Evolutionary conservation across 2,113 vertebrate genomes (phyloP).

Genomic region (Athene noctua): DNA sequence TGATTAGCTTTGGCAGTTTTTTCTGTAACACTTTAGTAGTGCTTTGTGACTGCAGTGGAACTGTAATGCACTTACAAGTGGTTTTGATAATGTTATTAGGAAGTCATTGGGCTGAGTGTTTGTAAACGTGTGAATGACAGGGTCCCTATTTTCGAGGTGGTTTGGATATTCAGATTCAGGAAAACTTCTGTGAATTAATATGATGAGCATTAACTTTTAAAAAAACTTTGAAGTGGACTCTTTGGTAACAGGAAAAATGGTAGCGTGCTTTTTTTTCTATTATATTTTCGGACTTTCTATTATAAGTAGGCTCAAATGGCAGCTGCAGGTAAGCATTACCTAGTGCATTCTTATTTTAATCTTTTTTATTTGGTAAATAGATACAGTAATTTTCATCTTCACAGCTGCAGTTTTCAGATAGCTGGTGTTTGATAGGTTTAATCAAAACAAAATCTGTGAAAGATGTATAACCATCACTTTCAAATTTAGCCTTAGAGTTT

Average conservation of each 20-base stretch:
- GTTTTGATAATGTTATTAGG: neutral
- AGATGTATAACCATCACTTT: neutral
- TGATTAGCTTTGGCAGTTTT: neutral
- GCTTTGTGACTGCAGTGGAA: neutral
- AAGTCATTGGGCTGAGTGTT: neutral
- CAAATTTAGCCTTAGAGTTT: neutral
- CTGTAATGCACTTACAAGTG: neutral
- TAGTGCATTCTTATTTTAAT: neutral
- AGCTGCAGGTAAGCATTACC: neutral
- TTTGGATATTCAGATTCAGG: neutral
- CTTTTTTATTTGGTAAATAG: neutral
- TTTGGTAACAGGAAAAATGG: neutral
- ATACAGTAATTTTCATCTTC: neutral
- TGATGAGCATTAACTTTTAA: neutral
- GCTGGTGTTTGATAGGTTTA: neutral
- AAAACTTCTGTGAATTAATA: neutral
- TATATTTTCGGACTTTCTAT: neutral
- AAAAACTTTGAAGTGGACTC: neutral
- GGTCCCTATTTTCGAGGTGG: neutral
- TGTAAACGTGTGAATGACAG: neutral
- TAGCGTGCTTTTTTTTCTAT: neutral
- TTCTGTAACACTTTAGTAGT: neutral
- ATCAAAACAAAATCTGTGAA: neutral
- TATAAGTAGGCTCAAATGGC: neutral
- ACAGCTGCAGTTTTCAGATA: neutral